Evolutionary conservation across 1,140 invertebrate genomes (phyloP).

Genomic region (Trypoxylus dichotomus): DNA sequence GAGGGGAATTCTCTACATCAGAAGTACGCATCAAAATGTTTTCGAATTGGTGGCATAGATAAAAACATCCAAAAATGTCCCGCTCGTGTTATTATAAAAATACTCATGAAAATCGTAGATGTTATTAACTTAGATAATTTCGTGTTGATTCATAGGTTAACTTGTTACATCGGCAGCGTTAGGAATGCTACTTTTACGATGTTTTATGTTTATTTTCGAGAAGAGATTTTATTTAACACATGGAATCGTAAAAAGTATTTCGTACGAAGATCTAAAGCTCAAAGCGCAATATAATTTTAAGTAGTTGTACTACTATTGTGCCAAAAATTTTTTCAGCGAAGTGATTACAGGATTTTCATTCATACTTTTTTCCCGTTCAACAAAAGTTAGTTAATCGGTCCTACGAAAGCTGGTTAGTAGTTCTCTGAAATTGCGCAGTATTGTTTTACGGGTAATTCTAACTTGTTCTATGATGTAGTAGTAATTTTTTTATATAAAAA

Average conservation of each 20-base stretch:
- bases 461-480: too few species aligned
- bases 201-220: slow-evolving; percentile 16
- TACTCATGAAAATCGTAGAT: neutral
- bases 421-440: too few species aligned
- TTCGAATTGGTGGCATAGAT: neutral
- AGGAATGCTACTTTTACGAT: slow-evolving; percentile 5
- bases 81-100: neutral
- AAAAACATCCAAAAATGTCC: neutral
- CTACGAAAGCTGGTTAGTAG: too few species aligned
- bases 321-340: slow-evolving; percentile 6
- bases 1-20: neutral
- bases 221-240: slow-evolving; percentile 13
- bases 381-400: neutral
- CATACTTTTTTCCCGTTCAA: neutral
- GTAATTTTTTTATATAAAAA: too few species aligned
- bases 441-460: too few species aligned
- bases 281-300: slow-evolving; percentile 9
- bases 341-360: slow-evolving; percentile 9
- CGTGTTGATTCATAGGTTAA: slow-evolving; percentile 1
- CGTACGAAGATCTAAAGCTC: neutral
- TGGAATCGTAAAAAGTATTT: slow-evolving; percentile 9
- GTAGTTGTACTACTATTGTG: slow-evolving; percentile 9
- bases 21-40: neutral
- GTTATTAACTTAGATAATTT: slow-evolving; percentile 1
- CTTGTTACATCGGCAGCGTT: slow-evolving; percentile 4